These are phyloP conservation scores for Heterotis niloticus DNA, from an alignment of 2,113 vertebrate species.

Conservation along the genomic window DNA sequence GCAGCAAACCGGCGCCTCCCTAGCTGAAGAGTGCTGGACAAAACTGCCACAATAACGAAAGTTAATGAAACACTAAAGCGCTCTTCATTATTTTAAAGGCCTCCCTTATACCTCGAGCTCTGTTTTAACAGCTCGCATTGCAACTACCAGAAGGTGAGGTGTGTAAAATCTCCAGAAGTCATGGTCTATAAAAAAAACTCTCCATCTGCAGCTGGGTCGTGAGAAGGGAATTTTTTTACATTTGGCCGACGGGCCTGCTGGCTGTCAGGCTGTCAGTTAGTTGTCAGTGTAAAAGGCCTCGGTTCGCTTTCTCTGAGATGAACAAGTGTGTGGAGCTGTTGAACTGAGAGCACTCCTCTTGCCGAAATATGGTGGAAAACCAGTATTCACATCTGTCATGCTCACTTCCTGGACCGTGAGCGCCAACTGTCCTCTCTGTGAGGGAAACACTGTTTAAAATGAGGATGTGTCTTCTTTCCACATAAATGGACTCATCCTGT, in stretches of 20 bases:
- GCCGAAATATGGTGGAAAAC: too few relatives aligned
- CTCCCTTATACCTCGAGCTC: neutral
- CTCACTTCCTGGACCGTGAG: too few relatives aligned
- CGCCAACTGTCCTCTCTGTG: too few relatives aligned
- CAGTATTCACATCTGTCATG: too few relatives aligned
- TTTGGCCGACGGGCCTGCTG: neutral
- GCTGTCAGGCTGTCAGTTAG: slow-evolving; percentile 7
- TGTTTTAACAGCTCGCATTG: neutral
- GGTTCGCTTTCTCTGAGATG: neutral
- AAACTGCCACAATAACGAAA: too few relatives aligned
- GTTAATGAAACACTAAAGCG: neutral
- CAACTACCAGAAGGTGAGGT: neutral
- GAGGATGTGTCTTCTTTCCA: too few relatives aligned
- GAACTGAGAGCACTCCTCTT: neutral
- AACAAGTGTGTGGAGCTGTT: neutral
- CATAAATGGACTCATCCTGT: too few relatives aligned
- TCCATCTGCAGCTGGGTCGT: too few relatives aligned
- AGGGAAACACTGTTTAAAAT: too few relatives aligned
- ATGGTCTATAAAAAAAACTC: too few relatives aligned
- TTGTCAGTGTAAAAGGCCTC: neutral
- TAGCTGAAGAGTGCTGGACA: too few relatives aligned
- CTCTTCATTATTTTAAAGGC: neutral
- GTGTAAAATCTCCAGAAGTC: neutral
- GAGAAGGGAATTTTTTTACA: neutral
- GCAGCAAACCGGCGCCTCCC: too few relatives aligned